These are phyloP conservation scores for Semicossyphus pulcher DNA, from an alignment of 2,113 vertebrate genomes.

Conservation along the genomic window DNA sequence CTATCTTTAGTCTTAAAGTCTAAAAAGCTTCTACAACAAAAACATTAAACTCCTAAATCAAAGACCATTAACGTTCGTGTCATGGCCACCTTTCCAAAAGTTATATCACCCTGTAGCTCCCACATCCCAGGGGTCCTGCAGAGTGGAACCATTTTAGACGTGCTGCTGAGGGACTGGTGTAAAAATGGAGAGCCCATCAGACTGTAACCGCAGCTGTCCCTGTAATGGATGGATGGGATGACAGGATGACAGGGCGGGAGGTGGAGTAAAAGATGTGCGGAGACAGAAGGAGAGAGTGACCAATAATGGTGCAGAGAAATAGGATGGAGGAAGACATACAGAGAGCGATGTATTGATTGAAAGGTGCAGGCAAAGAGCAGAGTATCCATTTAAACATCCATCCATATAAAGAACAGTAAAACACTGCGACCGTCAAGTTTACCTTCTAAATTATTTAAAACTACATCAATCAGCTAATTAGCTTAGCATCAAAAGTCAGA, in stretches of 20 bases:
- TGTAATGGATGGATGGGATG: conserved; percentile 56
- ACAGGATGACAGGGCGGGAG: conserved; percentile 39
- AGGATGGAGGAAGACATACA: neutral
- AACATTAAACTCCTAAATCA: conserved; percentile 36
- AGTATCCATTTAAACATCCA: no score
- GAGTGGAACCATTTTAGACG: conserved; percentile 49
- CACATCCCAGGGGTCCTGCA: neutral
- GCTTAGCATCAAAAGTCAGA: no score
- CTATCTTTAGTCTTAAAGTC: no score
- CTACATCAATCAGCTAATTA: no score
- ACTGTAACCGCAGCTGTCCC: conserved; percentile 48
- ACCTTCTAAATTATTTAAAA: no score
- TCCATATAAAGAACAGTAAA: no score
- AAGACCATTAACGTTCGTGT: conserved; percentile 39
- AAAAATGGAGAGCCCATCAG: conserved; percentile 57
- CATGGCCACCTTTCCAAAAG: conserved; percentile 19
- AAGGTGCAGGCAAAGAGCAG: neutral
- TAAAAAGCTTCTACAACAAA: conserved; percentile 1
- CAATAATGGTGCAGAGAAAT: conserved; percentile 4
- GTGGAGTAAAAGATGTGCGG: conserved; percentile 14
- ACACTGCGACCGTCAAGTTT: no score
- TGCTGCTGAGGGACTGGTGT: conserved; percentile 1
- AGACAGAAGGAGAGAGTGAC: conserved; percentile 16
- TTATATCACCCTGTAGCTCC: conserved; percentile 44
- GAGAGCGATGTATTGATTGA: neutral